Percentiles rank a stretch among this genome's conserved stretches.
phyloP scores from a whole-genome alignment of 2,797 vertebrate species.

The Sebastes umbrosus region DNA sequence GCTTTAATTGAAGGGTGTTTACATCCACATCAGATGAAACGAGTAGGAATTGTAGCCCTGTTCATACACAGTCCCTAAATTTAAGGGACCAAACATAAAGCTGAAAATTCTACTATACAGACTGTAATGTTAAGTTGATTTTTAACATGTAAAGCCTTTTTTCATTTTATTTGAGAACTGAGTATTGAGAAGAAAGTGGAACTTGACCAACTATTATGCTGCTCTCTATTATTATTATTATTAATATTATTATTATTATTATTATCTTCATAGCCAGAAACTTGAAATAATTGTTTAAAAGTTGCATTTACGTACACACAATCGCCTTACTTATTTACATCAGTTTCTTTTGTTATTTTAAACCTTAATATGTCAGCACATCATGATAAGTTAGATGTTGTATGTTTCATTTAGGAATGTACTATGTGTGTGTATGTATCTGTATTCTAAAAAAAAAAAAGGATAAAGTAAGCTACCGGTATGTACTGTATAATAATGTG shows the following conservation, averaged over 20 bases:
- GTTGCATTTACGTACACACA: slow-evolving; percentile 14
- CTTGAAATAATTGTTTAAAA: slow-evolving; percentile 14
- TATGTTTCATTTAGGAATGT: slow-evolving; percentile 56
- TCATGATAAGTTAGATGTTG: slow-evolving; percentile 34
- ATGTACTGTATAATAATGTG: slow-evolving; percentile 52
- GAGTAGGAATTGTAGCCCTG: neutral
- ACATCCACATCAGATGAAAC: neutral
- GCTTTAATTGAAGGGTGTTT: neutral
- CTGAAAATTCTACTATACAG: neutral
- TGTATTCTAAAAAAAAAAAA: slow-evolving; percentile 26
- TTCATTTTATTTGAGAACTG: neutral
- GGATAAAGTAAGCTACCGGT: slow-evolving; percentile 2
- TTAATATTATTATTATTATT: neutral
- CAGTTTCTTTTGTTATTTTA: slow-evolving; percentile 26
- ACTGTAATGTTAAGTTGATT: neutral
- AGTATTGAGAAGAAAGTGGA: slow-evolving; percentile 26
- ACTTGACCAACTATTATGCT: slow-evolving; percentile 37
- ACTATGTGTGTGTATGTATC: slow-evolving; percentile 11
- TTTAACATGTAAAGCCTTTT: neutral
- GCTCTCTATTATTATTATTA: slow-evolving; percentile 11
- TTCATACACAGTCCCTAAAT: neutral
- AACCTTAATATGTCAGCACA: slow-evolving; percentile 23
- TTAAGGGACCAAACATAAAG: neutral
- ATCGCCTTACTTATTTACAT: slow-evolving; percentile 30
- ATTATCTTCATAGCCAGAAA: neutral